phyloP scores from a whole-genome alignment of 2,797 vertebrate genomes.

The Poecilia velifera region DNA sequence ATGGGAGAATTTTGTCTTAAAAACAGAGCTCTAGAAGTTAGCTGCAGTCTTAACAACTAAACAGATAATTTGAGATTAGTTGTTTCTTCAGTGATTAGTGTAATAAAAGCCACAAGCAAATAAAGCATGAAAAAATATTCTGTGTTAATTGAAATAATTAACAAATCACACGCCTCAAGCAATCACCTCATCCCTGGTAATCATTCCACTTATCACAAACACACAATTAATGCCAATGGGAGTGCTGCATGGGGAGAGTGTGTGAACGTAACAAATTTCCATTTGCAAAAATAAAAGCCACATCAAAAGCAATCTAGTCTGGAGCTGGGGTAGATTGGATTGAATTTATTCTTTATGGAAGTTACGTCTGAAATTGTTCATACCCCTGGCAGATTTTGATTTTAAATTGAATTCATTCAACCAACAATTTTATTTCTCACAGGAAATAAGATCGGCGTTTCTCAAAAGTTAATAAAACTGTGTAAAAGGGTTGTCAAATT shows the following conservation, averaged over 20 bases:
- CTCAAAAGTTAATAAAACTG: background rate
- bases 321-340: background rate
- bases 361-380: background rate
- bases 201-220: constrained; percentile 21
- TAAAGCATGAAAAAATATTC: constrained; percentile 29
- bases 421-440: background rate
- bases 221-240: constrained; percentile 15
- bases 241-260: background rate
- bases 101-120: constrained; percentile 14
- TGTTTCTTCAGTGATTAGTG: constrained; percentile 21
- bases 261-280: constrained; percentile 12
- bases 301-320: constrained; percentile 6
- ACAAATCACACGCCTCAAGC: constrained; percentile 29
- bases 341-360: background rate
- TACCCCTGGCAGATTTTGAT: background rate
- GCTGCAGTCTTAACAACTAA: background rate
- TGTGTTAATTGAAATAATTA: constrained; percentile 44
- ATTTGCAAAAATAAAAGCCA: constrained; percentile 7
- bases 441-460: background rate
- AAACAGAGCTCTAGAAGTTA: background rate
- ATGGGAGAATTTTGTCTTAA: background rate
- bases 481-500: background rate
- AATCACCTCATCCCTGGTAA: constrained; percentile 13
- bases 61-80: constrained; percentile 11
- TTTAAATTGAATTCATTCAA: background rate